These are phyloP conservation scores for Amia ocellicauda DNA, from an alignment of 2,113 vertebrate genomes.

Conservation along the genomic window DNA sequence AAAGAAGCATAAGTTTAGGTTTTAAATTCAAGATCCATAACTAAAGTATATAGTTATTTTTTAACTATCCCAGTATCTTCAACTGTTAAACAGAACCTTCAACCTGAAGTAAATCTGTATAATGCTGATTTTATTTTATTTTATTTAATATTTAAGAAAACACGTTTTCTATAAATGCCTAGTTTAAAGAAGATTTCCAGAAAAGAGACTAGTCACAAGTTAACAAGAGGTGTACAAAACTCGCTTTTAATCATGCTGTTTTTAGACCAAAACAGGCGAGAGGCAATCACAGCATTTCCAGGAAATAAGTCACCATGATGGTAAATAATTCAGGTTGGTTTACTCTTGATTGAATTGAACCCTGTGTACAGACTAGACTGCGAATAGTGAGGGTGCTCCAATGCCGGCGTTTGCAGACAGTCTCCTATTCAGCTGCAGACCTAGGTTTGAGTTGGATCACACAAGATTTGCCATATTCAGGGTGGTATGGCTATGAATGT, in stretches of 20 bases:
- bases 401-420: conserved; percentile 29
- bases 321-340: conserved; percentile 14
- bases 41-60: no score
- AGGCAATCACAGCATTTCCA: conserved; percentile 1
- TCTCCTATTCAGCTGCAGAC: conserved; percentile 31
- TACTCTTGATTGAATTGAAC: conserved; percentile 34
- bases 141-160: no score
- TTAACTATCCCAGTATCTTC: no score
- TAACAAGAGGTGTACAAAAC: background rate
- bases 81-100: no score
- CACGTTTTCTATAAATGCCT: no score
- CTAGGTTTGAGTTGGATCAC: background rate
- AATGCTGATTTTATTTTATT: no score
- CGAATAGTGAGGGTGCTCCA: conserved; percentile 19
- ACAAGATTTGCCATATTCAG: conserved; percentile 17
- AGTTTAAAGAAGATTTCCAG: no score
- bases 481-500: conserved; percentile 31
- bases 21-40: no score
- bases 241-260: background rate
- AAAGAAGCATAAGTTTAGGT: no score
- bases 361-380: conserved; percentile 29
- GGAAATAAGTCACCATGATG: background rate
- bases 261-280: background rate
- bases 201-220: no score
- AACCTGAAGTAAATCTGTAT: no score